phyloP scores from a whole-genome alignment of 2,888 invertebrate species.

The Baccha elongata region DNA sequence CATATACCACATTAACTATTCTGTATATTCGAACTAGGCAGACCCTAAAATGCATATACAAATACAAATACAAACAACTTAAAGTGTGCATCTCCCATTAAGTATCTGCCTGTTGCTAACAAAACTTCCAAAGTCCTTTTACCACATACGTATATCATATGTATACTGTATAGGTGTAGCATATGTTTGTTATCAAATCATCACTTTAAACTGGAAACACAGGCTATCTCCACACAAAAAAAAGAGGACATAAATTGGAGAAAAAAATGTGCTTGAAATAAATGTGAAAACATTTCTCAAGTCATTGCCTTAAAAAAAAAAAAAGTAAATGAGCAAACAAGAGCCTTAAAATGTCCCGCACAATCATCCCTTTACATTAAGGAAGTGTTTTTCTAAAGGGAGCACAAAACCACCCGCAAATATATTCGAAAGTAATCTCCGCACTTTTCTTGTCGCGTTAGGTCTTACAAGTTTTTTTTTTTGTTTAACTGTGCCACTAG shows the following conservation, averaged over 20 bases:
- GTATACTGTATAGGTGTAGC: background rate
- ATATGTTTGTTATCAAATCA: background rate
- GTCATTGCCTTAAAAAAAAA: conserved; percentile 57
- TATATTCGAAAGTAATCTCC: conserved; percentile 52
- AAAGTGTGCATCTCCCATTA: background rate
- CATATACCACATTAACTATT: conserved; percentile 16
- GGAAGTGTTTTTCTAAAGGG: background rate
- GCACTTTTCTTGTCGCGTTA: conserved; percentile 39
- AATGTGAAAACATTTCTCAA: conserved; percentile 64
- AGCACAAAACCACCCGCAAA: conserved; percentile 9
- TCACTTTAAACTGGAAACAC: conserved; percentile 21
- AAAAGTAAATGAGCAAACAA: conserved; percentile 10
- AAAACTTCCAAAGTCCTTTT: conserved; percentile 1
- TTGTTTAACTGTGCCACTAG: conserved; percentile 15
- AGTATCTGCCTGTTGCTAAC: conserved; percentile 40
- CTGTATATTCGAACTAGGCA: too few species aligned
- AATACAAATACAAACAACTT: background rate
- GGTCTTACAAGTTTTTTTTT: conserved; percentile 20
- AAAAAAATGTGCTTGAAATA: conserved; percentile 39
- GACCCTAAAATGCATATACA: conserved; percentile 3
- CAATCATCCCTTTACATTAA: background rate
- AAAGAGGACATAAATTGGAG: background rate
- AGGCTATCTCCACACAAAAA: background rate
- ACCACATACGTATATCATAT: background rate
- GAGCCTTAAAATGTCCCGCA: conserved; percentile 32